Evolutionary conservation across 2,888 invertebrate species (phyloP).

Genomic region (Tenthredo notha): DNA sequence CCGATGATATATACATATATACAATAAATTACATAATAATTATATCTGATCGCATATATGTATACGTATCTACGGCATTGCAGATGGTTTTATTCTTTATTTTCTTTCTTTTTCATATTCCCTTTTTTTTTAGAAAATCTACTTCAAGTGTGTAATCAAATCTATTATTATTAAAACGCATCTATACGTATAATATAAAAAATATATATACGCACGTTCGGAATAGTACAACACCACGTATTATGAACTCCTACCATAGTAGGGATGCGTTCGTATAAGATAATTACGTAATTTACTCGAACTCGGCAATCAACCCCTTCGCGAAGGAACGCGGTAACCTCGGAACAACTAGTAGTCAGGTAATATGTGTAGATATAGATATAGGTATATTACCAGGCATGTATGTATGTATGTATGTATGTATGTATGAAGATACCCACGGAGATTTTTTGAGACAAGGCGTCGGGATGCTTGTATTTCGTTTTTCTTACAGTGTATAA

Average conservation of each 20-base stretch:
- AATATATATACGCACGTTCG: background rate
- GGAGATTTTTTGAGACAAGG: too few species aligned
- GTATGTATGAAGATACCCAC: too few species aligned
- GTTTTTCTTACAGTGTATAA: too few species aligned
- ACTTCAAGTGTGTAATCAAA: background rate
- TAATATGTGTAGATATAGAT: background rate
- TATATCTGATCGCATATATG: too few species aligned
- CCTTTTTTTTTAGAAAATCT: too few species aligned
- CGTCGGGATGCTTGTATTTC: too few species aligned
- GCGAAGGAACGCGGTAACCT: slow-evolving; percentile 48
- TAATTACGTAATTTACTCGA: slow-evolving; percentile 73
- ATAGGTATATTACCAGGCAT: background rate
- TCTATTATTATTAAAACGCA: background rate
- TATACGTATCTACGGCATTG: too few species aligned
- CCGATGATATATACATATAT: too few species aligned
- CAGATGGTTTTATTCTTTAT: too few species aligned
- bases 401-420: background rate
- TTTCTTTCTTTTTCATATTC: too few species aligned
- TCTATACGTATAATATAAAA: background rate
- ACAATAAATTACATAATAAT: too few species aligned
- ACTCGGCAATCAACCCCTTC: slow-evolving; percentile 69
- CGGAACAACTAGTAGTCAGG: slow-evolving; percentile 13
- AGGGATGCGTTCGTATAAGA: slow-evolving; percentile 68
- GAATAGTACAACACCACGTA: background rate
- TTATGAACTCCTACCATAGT: background rate